phyloP scores from a whole-genome alignment of 2,888 invertebrate genomes.

The Drosophila phalerata region DNA sequence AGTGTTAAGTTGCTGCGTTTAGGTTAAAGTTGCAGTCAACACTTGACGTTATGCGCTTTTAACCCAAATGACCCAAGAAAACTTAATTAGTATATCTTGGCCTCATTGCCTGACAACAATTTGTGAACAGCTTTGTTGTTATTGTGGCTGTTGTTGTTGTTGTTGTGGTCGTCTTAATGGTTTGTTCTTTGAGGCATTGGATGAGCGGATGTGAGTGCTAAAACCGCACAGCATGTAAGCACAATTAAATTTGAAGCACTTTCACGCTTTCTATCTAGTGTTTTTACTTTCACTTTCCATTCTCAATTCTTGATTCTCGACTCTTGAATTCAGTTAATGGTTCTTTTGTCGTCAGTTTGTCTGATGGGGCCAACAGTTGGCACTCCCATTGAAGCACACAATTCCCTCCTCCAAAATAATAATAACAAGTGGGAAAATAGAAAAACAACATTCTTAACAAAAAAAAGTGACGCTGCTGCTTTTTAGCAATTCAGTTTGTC shows the following conservation, averaged over 20 bases:
- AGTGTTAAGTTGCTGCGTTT: conserved; percentile 17
- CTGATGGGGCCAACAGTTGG: conserved; percentile 50
- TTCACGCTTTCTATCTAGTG: conserved; percentile 44
- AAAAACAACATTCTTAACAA: conserved; percentile 14
- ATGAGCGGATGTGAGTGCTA: conserved; percentile 25
- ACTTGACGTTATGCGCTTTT: conserved; percentile 37
- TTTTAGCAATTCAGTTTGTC: conserved; percentile 14
- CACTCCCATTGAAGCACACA: conserved; percentile 36
- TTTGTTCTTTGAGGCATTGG: conserved; percentile 20
- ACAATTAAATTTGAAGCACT: conserved; percentile 66
- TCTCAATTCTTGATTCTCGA: not conserved
- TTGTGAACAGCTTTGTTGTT: conserved; percentile 33
- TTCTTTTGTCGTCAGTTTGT: conserved; percentile 72
- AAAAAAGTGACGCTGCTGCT: not conserved
- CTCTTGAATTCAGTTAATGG: conserved; percentile 45
- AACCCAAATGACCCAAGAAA: conserved; percentile 35
- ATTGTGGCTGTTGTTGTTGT: conserved; percentile 11
- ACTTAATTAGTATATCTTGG: conserved; percentile 58
- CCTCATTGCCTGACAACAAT: conserved; percentile 46
- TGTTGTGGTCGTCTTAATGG: conserved; percentile 3
- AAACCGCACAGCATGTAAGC: conserved; percentile 50
- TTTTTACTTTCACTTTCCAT: conserved; percentile 21
- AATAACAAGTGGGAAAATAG: conserved; percentile 12
- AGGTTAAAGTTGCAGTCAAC: conserved; percentile 35
- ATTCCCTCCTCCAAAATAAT: conserved; percentile 7